These are phyloP conservation scores for Eumaeus atala DNA, from an alignment of 1,140 invertebrate genomes.

Conservation along the genomic window DNA sequence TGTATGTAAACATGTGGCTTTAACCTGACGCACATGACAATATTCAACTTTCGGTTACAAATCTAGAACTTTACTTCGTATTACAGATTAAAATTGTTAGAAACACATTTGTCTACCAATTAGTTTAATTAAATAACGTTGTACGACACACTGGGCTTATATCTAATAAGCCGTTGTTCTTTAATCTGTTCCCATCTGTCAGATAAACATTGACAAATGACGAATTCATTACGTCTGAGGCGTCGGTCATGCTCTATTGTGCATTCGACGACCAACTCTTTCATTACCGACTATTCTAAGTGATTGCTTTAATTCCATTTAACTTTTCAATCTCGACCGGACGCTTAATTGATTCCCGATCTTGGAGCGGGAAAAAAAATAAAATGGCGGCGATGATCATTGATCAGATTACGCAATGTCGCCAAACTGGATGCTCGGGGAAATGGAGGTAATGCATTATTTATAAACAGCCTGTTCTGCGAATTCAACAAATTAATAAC, in stretches of 20 bases:
- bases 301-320: slow-evolving; percentile 40
- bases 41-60: too few species aligned
- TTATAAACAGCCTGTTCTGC: slow-evolving; percentile 43
- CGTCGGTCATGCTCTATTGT: slow-evolving; percentile 36
- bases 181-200: slow-evolving; percentile 16
- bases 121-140: too few species aligned
- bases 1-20: too few species aligned
- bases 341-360: slow-evolving; percentile 61
- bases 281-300: slow-evolving; percentile 34
- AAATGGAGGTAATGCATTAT: slow-evolving; percentile 64
- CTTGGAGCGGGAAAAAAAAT: slow-evolving; percentile 37
- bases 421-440: slow-evolving; percentile 58
- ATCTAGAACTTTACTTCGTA: too few species aligned
- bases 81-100: too few species aligned
- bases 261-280: slow-evolving; percentile 35
- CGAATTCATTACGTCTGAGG: slow-evolving; percentile 40
- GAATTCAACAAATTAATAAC: slow-evolving; percentile 21
- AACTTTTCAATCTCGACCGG: slow-evolving; percentile 35
- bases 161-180: slow-evolving; percentile 11
- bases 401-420: slow-evolving; percentile 68
- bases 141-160: slow-evolving; percentile 1
- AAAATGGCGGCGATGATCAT: slow-evolving; percentile 52
- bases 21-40: too few species aligned
- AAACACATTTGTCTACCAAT: too few species aligned
- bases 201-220: slow-evolving; percentile 43